phyloP scores from a whole-genome alignment of 2,113 vertebrate genomes.

The Ptyas mucosa region DNA sequence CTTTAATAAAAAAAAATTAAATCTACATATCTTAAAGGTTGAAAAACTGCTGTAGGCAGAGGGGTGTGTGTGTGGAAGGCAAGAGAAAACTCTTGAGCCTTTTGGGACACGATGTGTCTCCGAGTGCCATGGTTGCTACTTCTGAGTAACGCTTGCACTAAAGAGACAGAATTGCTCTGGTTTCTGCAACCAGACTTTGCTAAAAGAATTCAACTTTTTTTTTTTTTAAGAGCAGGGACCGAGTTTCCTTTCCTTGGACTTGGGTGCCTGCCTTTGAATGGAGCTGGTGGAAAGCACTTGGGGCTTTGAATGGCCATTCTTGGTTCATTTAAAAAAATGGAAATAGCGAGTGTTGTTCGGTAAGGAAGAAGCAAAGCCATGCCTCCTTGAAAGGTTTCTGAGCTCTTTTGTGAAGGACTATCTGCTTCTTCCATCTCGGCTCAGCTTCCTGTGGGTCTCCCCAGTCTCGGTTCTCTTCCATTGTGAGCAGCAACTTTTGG shows the following conservation, averaged over 20 bases:
- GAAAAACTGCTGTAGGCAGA: not conserved
- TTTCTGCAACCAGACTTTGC: not conserved
- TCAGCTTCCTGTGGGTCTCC: constrained; percentile 66
- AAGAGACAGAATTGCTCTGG: not conserved
- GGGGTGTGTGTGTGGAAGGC: not conserved
- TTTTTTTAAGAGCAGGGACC: not conserved
- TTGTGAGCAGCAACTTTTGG: constrained; percentile 61
- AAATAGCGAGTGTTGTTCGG: constrained; percentile 60
- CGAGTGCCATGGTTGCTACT: rapidly evolving
- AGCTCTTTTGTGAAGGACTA: constrained; percentile 61
- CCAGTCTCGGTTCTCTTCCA: constrained; percentile 55
- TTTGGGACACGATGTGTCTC: rapidly evolving
- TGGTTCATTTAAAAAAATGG: constrained; percentile 52
- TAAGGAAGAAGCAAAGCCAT: constrained; percentile 56
- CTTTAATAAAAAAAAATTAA: no score
- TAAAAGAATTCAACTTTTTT: constrained; percentile 5
- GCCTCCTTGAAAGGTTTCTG: constrained; percentile 55
- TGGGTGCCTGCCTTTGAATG: not conserved
- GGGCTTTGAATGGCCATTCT: constrained; percentile 58
- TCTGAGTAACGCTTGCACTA: not conserved
- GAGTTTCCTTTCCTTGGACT: constrained; percentile 44
- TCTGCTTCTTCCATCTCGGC: constrained; percentile 64
- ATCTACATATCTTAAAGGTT: not conserved
- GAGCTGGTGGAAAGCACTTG: constrained; percentile 46
- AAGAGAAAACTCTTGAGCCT: not conserved